These are phyloP conservation scores for Nasua narica DNA, from an alignment of 2,797 vertebrate genomes.

Conservation along the genomic window DNA sequence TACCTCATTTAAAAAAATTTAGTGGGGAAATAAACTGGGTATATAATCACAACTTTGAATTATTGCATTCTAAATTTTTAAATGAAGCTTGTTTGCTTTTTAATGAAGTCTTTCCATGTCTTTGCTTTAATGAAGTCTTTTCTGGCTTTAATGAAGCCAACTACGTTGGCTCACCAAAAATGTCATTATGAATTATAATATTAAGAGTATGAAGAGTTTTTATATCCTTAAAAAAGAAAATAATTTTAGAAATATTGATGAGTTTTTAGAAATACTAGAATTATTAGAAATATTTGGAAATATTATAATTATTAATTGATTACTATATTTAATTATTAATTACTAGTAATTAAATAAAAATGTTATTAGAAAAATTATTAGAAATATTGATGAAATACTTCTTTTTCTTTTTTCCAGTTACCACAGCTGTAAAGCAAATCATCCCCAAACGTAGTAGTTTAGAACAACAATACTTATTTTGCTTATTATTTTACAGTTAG, in stretches of 20 bases:
- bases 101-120: not conserved
- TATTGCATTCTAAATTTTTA: not conserved
- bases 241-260: not conserved
- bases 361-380: too few relatives aligned
- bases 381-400: not conserved
- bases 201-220: not conserved
- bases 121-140: not conserved
- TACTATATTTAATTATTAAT: too few relatives aligned
- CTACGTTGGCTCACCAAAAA: not conserved
- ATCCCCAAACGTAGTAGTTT: not conserved
- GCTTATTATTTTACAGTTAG: not conserved
- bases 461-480: not conserved
- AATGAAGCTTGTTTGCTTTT: not conserved
- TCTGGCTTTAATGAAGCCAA: too few relatives aligned
- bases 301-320: too few relatives aligned
- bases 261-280: too few relatives aligned
- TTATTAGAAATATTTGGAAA: too few relatives aligned
- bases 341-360: too few relatives aligned
- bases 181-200: not conserved
- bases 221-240: not conserved
- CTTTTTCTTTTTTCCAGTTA: not conserved
- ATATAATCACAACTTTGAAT: not conserved
- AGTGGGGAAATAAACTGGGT: not conserved
- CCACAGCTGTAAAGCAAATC: not conserved
- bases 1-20: not conserved